A percentile compares a stretch with the other conserved stretches of the same genome.
Conservation (phyloP, 2,113 vertebrate genomes). For the Cyprinodon variegatus region DNA sequence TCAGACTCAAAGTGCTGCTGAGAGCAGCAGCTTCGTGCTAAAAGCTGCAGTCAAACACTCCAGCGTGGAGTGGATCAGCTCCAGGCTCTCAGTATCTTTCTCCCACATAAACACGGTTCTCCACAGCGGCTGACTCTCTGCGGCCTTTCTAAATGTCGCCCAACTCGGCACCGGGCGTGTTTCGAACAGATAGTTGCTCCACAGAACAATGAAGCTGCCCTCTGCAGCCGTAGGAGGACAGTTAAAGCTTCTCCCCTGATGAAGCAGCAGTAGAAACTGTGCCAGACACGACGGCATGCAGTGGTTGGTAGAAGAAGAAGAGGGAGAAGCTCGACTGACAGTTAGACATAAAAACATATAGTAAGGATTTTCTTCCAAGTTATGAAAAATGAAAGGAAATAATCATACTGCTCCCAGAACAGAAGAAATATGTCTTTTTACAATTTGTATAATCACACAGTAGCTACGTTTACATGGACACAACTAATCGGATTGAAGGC, state of each 20-base stretch:
- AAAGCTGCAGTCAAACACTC: slow-evolving; percentile 58
- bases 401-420: too few species aligned
- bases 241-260: slow-evolving; percentile 4
- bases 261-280: not conserved
- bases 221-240: slow-evolving; percentile 16
- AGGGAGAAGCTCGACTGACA: not conserved
- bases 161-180: slow-evolving; percentile 41
- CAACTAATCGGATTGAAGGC: too few species aligned
- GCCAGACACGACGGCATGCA: not conserved
- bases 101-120: slow-evolving; percentile 29
- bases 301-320: not conserved
- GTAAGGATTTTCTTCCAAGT: too few species aligned
- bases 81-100: slow-evolving; percentile 43
- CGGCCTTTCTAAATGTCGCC: slow-evolving; percentile 56
- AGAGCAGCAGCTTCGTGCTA: slow-evolving; percentile 30
- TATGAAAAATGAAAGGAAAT: too few species aligned
- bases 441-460: too few species aligned
- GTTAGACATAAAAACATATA: too few species aligned
- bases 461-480: too few species aligned
- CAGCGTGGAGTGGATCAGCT: slow-evolving; percentile 43
- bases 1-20: slow-evolving; percentile 19
- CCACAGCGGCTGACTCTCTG: slow-evolving; percentile 38
- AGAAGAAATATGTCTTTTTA: too few species aligned
- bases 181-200: slow-evolving; percentile 59
- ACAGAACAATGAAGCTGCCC: slow-evolving; percentile 38